Conservation (phyloP, 2,888 invertebrate genomes). For the Dryocosmus kuriphilus region DNA sequence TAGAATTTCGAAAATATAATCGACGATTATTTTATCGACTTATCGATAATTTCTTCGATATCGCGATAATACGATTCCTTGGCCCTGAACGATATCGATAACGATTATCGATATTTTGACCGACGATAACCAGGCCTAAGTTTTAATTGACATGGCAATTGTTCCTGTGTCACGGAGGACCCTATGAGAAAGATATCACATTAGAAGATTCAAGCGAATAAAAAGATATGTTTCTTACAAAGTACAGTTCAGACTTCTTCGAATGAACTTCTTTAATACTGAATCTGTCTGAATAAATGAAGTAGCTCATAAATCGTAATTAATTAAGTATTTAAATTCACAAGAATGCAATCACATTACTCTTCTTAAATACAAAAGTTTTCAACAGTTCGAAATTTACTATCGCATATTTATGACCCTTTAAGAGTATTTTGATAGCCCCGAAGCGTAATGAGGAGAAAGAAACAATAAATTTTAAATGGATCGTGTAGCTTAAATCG, state of each 20-base stretch:
- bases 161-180: not conserved
- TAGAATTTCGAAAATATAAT: too few species aligned
- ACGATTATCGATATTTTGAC: too few species aligned
- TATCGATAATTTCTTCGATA: too few species aligned
- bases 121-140: too few species aligned
- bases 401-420: constrained; percentile 1
- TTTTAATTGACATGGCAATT: not conserved
- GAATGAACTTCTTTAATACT: not conserved
- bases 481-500: constrained; percentile 11
- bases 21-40: too few species aligned
- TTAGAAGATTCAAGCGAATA: not conserved
- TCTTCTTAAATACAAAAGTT: not conserved
- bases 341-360: not conserved
- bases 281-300: not conserved
- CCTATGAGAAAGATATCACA: not conserved
- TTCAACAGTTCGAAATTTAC: not conserved
- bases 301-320: not conserved
- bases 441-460: not conserved
- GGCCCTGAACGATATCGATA: too few species aligned
- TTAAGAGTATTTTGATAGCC: constrained; percentile 13
- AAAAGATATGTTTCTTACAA: not conserved
- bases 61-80: too few species aligned
- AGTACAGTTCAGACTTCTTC: not conserved
- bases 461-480: constrained; percentile 25
- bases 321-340: not conserved